Evolutionary conservation across 2,888 invertebrate species (phyloP).

Genomic region (Chelonus formosanus): DNA sequence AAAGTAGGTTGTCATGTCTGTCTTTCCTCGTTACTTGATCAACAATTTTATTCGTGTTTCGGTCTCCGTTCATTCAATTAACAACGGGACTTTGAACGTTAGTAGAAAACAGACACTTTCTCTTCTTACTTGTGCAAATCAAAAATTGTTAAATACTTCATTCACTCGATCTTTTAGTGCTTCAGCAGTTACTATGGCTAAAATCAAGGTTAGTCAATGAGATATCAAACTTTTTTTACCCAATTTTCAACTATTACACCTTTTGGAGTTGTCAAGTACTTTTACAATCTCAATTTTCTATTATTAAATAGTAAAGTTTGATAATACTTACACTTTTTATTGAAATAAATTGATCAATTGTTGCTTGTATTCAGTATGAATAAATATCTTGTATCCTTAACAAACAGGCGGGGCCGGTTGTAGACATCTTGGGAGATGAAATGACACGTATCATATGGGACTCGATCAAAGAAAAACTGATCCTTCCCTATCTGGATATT

Average conservation of each 20-base stretch:
- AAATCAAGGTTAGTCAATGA: constrained; percentile 55
- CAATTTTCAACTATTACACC: no score
- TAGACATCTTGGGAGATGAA: constrained; percentile 93
- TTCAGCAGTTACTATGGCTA: constrained; percentile 53
- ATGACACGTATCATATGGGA: constrained; percentile 99
- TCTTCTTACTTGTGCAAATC: constrained; percentile 24
- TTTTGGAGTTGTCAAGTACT: no score
- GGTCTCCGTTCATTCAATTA: constrained; percentile 39
- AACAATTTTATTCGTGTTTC: constrained; percentile 49
- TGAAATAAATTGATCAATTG: no score
- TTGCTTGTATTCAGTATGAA: neutral
- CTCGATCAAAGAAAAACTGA: constrained; percentile 94
- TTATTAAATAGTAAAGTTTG: no score
- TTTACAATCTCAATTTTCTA: no score
- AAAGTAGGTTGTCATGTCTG: constrained; percentile 53
- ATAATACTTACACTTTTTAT: no score
- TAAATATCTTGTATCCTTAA: no score
- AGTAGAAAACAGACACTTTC: constrained; percentile 18
- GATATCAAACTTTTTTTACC: neutral
- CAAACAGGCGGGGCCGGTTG: constrained; percentile 81
- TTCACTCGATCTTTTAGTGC: constrained; percentile 41
- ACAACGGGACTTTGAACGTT: constrained; percentile 40
- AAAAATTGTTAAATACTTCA: constrained; percentile 23
- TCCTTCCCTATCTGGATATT: constrained; percentile 94
- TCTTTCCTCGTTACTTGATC: constrained; percentile 50